Conservation (phyloP, 2,797 vertebrate genomes). For the Lithobates pipiens region DNA sequence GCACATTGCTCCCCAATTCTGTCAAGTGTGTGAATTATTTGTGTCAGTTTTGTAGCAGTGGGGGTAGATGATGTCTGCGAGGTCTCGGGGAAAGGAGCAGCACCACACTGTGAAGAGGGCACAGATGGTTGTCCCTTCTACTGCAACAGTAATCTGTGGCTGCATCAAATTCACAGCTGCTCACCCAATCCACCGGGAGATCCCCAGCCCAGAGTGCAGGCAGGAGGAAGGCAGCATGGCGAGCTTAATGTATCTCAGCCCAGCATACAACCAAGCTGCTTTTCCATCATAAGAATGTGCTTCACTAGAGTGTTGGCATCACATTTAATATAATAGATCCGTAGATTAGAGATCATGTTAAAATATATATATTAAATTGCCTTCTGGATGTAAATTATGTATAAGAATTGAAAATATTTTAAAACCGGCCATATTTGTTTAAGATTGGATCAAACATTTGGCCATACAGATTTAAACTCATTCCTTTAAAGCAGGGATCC, state of each 20-base stretch:
- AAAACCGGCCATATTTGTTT: no score
- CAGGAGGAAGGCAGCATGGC: conserved; percentile 64
- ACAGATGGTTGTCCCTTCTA: conserved; percentile 68
- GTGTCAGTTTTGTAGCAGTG: conserved; percentile 63
- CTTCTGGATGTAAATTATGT: no score
- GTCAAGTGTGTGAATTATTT: conserved; percentile 54
- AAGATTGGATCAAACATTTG: no score
- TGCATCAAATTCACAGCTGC: conserved; percentile 68
- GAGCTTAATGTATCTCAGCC: conserved; percentile 70
- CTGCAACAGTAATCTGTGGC: conserved; percentile 60
- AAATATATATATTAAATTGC: no score
- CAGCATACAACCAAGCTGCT: conserved; percentile 67
- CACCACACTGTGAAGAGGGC: conserved; percentile 21
- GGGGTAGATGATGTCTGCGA: conserved; percentile 45
- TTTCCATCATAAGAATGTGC: conserved; percentile 73
- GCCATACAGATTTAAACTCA: no score
- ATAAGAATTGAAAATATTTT: no score
- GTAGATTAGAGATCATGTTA: no score
- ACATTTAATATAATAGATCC: not conserved
- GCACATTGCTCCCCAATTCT: conserved; percentile 22
- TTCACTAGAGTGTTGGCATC: conserved; percentile 64
- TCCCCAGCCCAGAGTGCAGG: conserved; percentile 50
- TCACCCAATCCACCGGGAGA: conserved; percentile 66
- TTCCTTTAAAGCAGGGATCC: no score
- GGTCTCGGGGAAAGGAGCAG: conserved; percentile 48